These are phyloP conservation scores for Mirounga angustirostris DNA, from an alignment of 2,113 vertebrate genomes.

Conservation along the genomic window DNA sequence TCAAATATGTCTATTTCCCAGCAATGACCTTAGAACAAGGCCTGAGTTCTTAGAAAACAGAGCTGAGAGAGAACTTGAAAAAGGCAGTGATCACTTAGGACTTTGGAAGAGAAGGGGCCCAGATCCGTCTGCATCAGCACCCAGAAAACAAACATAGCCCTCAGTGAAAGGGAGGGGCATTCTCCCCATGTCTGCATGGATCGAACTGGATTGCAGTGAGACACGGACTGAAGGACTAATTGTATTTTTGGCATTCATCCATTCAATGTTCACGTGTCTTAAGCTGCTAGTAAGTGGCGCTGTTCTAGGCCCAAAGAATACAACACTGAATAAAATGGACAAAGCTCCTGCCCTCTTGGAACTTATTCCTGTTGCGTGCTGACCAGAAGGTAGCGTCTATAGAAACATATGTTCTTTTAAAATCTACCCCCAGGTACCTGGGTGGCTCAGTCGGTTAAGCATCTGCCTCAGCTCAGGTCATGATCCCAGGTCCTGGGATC, in stretches of 20 bases:
- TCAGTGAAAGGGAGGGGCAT: not conserved
- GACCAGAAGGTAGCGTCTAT: not conserved
- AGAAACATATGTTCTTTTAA: not conserved
- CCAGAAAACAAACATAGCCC: not conserved
- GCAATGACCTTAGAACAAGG: not conserved
- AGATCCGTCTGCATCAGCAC: not conserved
- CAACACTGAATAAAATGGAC: not conserved
- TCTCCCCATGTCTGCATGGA: not conserved
- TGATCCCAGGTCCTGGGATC: not conserved
- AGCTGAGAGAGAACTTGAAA: slow-evolving; percentile 8
- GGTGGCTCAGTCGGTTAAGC: not conserved
- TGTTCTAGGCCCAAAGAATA: not conserved
- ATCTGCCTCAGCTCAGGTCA: not conserved
- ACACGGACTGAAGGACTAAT: not conserved
- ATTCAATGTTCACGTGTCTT: not conserved
- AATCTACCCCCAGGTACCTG: not conserved
- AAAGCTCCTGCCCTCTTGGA: not conserved
- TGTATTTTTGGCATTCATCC: not conserved
- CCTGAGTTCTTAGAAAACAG: not conserved
- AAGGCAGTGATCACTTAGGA: not conserved
- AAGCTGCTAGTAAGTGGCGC: not conserved
- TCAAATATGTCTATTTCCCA: slow-evolving; percentile 24
- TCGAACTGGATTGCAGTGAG: not conserved
- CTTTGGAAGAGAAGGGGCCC: not conserved
- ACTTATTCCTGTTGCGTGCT: not conserved